A percentile compares a stretch with the other conserved stretches of the same genome.
These are phyloP conservation scores for Acomys russatus DNA, from an alignment of 2,797 vertebrate genomes.

Conservation along the genomic window DNA sequence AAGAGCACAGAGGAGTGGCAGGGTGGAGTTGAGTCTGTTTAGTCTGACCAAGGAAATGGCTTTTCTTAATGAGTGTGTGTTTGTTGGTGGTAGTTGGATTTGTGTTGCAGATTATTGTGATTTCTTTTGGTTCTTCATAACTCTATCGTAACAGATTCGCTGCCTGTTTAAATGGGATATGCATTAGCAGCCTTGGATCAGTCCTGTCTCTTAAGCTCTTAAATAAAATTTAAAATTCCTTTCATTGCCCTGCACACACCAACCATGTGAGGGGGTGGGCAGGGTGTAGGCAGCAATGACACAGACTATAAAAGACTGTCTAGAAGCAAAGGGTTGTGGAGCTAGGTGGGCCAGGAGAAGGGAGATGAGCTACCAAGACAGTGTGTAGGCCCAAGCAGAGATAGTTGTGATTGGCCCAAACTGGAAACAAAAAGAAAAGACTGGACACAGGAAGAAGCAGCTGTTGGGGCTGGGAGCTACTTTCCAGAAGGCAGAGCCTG, in stretches of 20 bases:
- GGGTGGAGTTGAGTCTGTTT: neutral
- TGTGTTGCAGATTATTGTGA: neutral
- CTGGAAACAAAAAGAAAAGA: neutral
- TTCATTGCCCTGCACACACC: neutral
- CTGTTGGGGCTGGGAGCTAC: neutral
- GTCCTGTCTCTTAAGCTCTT: too few relatives aligned
- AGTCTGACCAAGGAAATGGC: neutral
- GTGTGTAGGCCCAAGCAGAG: neutral
- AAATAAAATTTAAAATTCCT: neutral
- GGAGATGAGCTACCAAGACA: too few relatives aligned
- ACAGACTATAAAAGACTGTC: neutral
- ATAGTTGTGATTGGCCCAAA: neutral
- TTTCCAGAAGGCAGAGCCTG: neutral
- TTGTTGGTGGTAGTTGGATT: neutral
- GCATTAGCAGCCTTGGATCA: neutral
- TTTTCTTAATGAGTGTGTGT: neutral
- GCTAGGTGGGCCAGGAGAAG: neutral
- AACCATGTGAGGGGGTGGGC: neutral
- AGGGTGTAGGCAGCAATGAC: too few relatives aligned
- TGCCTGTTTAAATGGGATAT: neutral
- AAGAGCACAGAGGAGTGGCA: neutral
- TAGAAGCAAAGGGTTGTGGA: neutral
- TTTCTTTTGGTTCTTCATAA: neutral
- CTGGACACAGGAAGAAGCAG: neutral
- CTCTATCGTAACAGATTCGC: neutral